Evolutionary conservation across 2,888 invertebrate genomes (phyloP).

Genomic region (Pristionchus entomophagus): DNA sequence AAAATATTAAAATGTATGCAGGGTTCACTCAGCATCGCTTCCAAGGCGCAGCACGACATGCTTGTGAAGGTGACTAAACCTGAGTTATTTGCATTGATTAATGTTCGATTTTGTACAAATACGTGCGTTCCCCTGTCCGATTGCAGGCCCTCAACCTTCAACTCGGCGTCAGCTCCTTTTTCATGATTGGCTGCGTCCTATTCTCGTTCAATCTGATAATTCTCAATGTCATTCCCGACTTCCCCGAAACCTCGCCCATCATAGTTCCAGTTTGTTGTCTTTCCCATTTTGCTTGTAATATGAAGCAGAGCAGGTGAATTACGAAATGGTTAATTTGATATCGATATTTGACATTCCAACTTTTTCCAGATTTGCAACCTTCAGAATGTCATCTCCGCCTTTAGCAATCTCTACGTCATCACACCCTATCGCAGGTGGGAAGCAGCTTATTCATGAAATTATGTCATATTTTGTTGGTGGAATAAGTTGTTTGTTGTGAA

Average conservation of each 20-base stretch:
- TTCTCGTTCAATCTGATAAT: neutral
- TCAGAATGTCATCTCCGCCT: neutral
- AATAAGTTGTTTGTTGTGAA: too few species aligned
- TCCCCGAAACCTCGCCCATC: neutral
- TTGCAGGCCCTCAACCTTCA: neutral
- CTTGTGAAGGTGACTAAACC: neutral
- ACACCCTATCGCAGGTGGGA: neutral
- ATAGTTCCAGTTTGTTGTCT: neutral
- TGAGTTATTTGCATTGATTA: neutral
- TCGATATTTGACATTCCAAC: too few species aligned
- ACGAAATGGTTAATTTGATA: too few species aligned
- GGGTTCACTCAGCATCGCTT: neutral
- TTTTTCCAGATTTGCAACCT: conserved; percentile 4
- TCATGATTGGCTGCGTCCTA: neutral
- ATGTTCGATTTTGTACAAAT: neutral
- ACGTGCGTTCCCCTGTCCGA: neutral
- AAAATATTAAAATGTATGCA: neutral
- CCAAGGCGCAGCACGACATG: neutral
- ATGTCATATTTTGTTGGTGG: too few species aligned
- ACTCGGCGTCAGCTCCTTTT: neutral
- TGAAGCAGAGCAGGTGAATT: too few species aligned
- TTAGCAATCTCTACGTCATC: neutral
- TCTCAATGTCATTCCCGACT: neutral
- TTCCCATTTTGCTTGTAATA: too few species aligned
- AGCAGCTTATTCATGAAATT: too few species aligned